Evolutionary conservation across 1,140 invertebrate species (phyloP), one percentile per base, ranked within the genome.

Genomic region (Heliconius hermathena): DNA sequence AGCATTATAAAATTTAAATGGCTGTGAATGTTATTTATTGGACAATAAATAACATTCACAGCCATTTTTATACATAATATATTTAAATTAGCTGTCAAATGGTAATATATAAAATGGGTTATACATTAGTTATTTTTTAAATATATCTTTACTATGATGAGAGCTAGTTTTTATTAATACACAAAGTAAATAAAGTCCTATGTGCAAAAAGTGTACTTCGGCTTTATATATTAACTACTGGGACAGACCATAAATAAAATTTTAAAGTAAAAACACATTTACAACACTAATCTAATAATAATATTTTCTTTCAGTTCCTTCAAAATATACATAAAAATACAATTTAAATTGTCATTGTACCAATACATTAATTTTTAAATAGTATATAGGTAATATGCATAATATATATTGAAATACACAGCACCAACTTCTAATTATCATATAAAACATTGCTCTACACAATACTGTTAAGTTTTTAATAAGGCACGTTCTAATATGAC

Each of bases 381-480:
- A 57, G n/a, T 57, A 11, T 22, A 57, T 22, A 57, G 22, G 46
- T 57, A 22, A 66, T 36, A 75, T 66, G 66, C 16, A 76, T 66
- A 26, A 57, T 57, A 22, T 57, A 57, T 22, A 0, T n/a, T 9
- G 8, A 22, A 22, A 57, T 57, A 66, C 22, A 2, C 49, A 38
- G 36, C 41, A 74, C 71, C 60, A 74, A 26, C 74, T 29, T 52
- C 57, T 41, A 74, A 26, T 66, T 66, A 66, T 11, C 9, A 66
- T 66, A 73, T 22, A 71, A 74, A 16, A 49, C 49, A 76, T 81
- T 77, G 73, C 76, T 77, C n/a, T 29, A 54, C 29, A 81, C 38
- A 81, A 81, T 81, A 81, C 80, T 81, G 72, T 74, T 57, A 33
- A 26, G 73, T 66, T 71, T 79, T 71, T 75, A 52, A 54, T 76